Base-by-base conservation (phyloP, 2,797 vertebrate species). In the Enteromius afrohamiltoni region DNA sequence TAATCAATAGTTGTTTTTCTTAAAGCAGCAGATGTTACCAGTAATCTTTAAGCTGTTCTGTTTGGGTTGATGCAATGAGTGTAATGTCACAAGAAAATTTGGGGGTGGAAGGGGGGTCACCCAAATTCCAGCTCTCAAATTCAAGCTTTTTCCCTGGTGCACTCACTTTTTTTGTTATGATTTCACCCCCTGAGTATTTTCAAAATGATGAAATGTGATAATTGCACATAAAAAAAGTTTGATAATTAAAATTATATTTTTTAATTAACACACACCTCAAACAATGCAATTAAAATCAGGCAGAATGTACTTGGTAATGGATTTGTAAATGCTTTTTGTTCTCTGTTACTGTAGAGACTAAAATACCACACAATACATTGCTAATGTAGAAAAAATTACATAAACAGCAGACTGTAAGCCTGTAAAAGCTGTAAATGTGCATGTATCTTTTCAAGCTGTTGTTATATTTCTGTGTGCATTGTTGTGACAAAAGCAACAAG, bases 21-120 rank as follows among this genome's bases (percentile, higher is more conserved):
- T 83, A 76, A 75, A 79, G 29, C 53, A 90, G 86, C 92, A 93
- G 90, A 89, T 92, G 88, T 89, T 92, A 21, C 42, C 79, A 79
- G 69, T 88, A 77, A 53, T 87, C 82, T 87, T 84, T 53, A 82
- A 77, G 49, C 51, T 77, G n/a, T 67, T 79, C 11, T 67, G 31
- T 81, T 85, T 70, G 68, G 45, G 29, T 80, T 65, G 29, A 55
- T 87, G 31, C 79, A 77, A 47, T 85, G 60, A 70, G 58, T 42
- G 51, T 62, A 62, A 60, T 60, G 23, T 58, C 34, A 77, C 34
- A 60, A 60, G 6, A 55, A 55, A 74, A 3, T 10, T 55, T 49
- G 31, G 47, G 37, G 37, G 37, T 37, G 37, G 37, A 37, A 37
- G 34, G 34, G 37, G 37, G 37, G 37, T 37, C 10, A 71, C 23